A percentile compares a stretch with the other conserved stretches of the same genome.
Evolutionary conservation across 1,140 invertebrate species (phyloP).

Genomic region (Tachypleus tridentatus): DNA sequence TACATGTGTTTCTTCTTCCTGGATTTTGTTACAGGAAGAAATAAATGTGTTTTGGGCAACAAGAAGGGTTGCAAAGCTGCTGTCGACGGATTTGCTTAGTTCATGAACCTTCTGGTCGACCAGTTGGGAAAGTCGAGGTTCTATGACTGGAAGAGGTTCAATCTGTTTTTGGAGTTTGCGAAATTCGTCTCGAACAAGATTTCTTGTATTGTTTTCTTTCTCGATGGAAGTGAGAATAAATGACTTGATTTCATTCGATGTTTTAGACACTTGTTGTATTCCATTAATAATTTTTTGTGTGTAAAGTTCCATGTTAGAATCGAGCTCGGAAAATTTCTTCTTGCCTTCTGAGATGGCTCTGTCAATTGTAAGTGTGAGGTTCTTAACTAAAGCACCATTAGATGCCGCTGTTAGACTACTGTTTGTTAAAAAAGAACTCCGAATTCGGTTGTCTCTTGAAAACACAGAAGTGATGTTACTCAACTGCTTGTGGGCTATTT

Average conservation of each 20-base stretch:
- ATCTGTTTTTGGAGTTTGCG: conserved; percentile 17
- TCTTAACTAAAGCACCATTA: conserved; percentile 7
- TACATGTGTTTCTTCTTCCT: conserved; percentile 45
- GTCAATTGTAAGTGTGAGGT: conserved; percentile 12
- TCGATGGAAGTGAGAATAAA: conserved; percentile 11
- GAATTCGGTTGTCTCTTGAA: no score
- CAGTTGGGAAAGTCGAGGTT: conserved; percentile 25
- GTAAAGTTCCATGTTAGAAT: conserved; percentile 20
- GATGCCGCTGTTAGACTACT: background rate
- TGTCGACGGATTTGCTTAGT: conserved; percentile 30
- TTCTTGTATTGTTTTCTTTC: conserved; percentile 16
- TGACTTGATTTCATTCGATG: conserved; percentile 10
- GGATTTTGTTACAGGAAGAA: conserved; percentile 44
- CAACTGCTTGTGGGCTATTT: background rate
- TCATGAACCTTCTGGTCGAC: conserved; percentile 25
- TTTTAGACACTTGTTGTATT: conserved; percentile 18
- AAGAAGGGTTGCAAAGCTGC: conserved; percentile 40
- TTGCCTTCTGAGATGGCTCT: conserved; percentile 12
- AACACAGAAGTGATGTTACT: no score
- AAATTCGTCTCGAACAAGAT: conserved; percentile 15
- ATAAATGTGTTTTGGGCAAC: conserved; percentile 44
- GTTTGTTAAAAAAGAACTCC: background rate
- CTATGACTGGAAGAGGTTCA: conserved; percentile 10
- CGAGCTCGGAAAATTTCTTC: conserved; percentile 21
- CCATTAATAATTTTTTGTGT: conserved; percentile 20